Percentiles rank a stretch among this genome's conserved stretches.
phyloP scores from a whole-genome alignment of 2,888 invertebrate species.

The Nymphalis urticae region DNA sequence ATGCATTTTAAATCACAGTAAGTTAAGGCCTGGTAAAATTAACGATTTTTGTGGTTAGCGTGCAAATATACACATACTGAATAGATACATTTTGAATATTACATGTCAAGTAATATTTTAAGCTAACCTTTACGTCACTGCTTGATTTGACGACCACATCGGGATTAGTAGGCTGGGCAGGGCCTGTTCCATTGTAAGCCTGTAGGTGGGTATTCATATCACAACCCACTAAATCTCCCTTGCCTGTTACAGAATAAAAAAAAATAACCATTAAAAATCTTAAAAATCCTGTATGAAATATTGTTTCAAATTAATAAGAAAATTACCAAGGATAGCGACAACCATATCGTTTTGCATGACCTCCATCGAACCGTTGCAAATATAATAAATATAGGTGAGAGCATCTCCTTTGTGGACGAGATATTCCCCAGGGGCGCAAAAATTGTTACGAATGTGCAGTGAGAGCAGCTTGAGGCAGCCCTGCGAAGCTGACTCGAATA shows the following conservation, averaged over 20 bases:
- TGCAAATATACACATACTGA: not conserved
- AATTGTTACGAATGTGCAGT: conserved; percentile 95
- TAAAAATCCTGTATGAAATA: not conserved
- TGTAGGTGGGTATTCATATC: conserved; percentile 92
- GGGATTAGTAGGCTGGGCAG: conserved; percentile 82
- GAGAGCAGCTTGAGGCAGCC: conserved; percentile 96
- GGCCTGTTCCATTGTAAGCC: conserved; percentile 82
- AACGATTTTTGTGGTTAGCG: conserved; percentile 11
- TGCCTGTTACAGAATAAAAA: conserved; percentile 82
- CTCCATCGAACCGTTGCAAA: conserved; percentile 98
- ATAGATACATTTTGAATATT: not conserved
- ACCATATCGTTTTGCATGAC: conserved; percentile 98
- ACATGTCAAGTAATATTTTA: conserved; percentile 5
- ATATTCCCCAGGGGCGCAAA: conserved; percentile 97
- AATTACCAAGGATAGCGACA: conserved; percentile 94
- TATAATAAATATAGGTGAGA: conserved; percentile 95
- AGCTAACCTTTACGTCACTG: conserved; percentile 90
- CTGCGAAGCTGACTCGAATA: conserved; percentile 96
- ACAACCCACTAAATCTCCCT: conserved; percentile 97
- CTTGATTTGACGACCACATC: conserved; percentile 95
- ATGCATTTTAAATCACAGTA: conserved; percentile 98
- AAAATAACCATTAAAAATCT: conserved; percentile 36
- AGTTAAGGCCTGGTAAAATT: conserved; percentile 87
- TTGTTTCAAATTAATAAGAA: not conserved
- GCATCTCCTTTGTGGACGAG: conserved; percentile 97